Conservation (phyloP, 1,140 invertebrate species). For the Drosophila watanabei region DNA sequence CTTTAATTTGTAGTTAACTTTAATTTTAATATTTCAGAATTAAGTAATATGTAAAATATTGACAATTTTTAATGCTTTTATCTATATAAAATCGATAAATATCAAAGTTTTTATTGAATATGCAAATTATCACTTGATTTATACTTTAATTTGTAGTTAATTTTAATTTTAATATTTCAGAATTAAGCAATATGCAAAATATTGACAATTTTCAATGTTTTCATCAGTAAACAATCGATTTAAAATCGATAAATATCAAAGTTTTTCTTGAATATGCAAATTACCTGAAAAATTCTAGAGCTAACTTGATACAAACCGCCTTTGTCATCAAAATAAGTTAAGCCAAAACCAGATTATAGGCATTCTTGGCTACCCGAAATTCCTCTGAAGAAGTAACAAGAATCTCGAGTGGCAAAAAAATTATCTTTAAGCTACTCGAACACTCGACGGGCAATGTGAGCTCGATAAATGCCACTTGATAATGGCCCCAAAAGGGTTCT, state of each 20-base stretch:
- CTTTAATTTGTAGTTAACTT: too few relatives aligned
- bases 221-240: background rate
- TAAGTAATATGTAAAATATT: too few relatives aligned
- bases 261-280: background rate
- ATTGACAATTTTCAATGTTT: background rate
- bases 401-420: conserved; percentile 17
- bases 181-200: too few relatives aligned
- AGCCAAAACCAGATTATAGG: conserved; percentile 16
- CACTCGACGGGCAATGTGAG: conserved; percentile 61
- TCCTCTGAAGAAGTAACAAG: background rate
- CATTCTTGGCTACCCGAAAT: conserved; percentile 6
- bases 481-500: conserved; percentile 34
- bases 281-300: background rate
- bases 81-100: too few relatives aligned
- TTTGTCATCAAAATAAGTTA: conserved; percentile 23
- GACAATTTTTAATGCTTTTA: too few relatives aligned
- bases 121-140: too few relatives aligned
- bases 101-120: too few relatives aligned
- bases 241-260: background rate
- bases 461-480: conserved; percentile 67
- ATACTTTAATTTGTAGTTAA: too few relatives aligned
- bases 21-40: too few relatives aligned
- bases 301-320: background rate
- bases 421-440: conserved; percentile 52
- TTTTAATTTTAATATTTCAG: background rate